Evolutionary conservation across 2,113 vertebrate genomes (phyloP).

Genomic region (Oncorhynchus clarkii): DNA sequence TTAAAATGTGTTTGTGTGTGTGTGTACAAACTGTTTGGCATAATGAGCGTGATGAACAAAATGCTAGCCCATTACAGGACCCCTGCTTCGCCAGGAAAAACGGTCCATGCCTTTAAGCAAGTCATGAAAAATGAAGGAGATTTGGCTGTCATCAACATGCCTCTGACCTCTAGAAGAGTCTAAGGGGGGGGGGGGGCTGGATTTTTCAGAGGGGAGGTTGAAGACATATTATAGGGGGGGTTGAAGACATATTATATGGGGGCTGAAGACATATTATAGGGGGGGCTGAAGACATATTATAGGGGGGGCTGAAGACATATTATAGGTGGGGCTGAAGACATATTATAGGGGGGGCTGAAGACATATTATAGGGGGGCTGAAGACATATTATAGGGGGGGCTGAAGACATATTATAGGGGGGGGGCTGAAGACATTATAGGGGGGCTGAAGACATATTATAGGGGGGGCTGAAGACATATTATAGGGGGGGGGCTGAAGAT

Average conservation of each 20-base stretch:
- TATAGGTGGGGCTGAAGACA: too few species aligned
- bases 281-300: too few species aligned
- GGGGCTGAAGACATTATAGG: slow-evolving; percentile 19
- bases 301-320: too few species aligned
- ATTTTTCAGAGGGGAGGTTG: slow-evolving; percentile 59
- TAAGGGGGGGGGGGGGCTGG: slow-evolving; percentile 46
- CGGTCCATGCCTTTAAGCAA: slow-evolving; percentile 62
- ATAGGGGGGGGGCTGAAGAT: too few species aligned
- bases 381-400: not conserved
- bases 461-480: too few species aligned
- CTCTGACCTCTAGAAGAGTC: slow-evolving; percentile 61
- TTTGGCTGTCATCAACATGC: slow-evolving; percentile 58
- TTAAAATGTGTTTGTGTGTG: not conserved
- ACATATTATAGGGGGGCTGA: too few species aligned
- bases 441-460: slow-evolving; percentile 20
- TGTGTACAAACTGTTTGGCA: slow-evolving; percentile 33
- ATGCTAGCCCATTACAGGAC: slow-evolving; percentile 50
- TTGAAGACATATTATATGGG: too few species aligned
- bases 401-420: not conserved
- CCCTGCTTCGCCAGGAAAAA: slow-evolving; percentile 49
- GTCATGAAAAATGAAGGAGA: slow-evolving; percentile 69
- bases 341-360: too few species aligned
- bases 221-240: slow-evolving; percentile 1
- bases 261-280: too few species aligned
- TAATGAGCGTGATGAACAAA: slow-evolving; percentile 55